These are phyloP conservation scores for Clavelina lepadiformis DNA, from an alignment of 23 tunicate species.

Conservation along the genomic window DNA sequence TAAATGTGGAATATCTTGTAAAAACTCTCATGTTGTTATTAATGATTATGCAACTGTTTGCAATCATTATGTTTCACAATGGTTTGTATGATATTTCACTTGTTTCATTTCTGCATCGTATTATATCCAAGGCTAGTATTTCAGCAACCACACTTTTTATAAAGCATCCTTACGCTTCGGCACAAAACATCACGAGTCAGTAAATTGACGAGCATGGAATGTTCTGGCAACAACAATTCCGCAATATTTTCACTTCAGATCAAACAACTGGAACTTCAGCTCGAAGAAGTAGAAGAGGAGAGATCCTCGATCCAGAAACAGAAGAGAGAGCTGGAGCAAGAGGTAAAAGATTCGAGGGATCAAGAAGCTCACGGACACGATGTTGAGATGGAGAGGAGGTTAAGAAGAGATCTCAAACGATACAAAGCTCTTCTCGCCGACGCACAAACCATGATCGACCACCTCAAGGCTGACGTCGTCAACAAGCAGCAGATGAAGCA, in stretches of 20 bases:
- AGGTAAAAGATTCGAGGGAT: slow-evolving; percentile 28
- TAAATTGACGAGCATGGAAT: too few relatives aligned
- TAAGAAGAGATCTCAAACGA: slow-evolving; percentile 69
- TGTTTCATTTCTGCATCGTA: too few relatives aligned
- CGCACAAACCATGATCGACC: slow-evolving; percentile 92
- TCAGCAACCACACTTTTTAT: too few relatives aligned
- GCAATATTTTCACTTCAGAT: slow-evolving; percentile 30
- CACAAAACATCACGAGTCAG: too few relatives aligned
- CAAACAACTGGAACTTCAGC: slow-evolving; percentile 77
- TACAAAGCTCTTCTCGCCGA: slow-evolving; percentile 89
- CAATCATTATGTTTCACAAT: too few relatives aligned
- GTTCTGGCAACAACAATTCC: too few relatives aligned
- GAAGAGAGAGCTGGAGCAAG: slow-evolving; percentile 67
- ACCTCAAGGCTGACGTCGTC: slow-evolving; percentile 73
- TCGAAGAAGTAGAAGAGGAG: slow-evolving; percentile 89
- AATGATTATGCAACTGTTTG: too few relatives aligned
- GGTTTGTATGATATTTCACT: too few relatives aligned
- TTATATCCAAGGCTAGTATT: too few relatives aligned
- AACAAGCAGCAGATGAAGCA: slow-evolving; percentile 84
- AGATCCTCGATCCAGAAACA: slow-evolving; percentile 43
- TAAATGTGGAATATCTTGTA: too few relatives aligned
- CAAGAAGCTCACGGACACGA: slow-evolving; percentile 10
- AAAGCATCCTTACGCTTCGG: too few relatives aligned
- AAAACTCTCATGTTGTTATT: too few relatives aligned
- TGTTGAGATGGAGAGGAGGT: slow-evolving; percentile 29